Base-by-base conservation (phyloP, 1,140 invertebrate genomes). In the Drosophila leontia region DNA sequence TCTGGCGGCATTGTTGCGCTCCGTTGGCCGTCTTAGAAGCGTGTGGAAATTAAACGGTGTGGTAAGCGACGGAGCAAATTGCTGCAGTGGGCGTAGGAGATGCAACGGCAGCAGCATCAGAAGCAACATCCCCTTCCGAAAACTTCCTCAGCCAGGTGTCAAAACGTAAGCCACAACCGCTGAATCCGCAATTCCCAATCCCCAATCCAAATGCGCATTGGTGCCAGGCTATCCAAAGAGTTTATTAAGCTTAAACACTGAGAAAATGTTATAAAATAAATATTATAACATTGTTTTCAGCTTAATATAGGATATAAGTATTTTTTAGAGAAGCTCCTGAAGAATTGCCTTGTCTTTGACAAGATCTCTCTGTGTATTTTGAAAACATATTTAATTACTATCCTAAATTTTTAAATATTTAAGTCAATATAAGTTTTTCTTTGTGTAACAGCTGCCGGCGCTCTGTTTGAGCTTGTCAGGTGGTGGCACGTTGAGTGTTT, bases 401-500 rank as follows among this genome's bases (percentile, higher is more conserved):
- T 42, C 8, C 9, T 42, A 9, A 8, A 17, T 7, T 42, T 9
- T 42, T n/a, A 3, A 41, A 41, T n/a, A 15, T 15, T 7, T 4
- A 15, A 39, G 13, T 7, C 13, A 3, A 15, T 39, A 15, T 3
- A 17, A 8, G 1, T 3, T 68, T 68, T 35, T 51, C 26, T 9
- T 39, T 2, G 67, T 70, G 56, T 51, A 59, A 37, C 75, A 77
- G 48, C 63, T 70, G 74, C 74, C 50, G 59, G 72, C 50, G 42
- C 12, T 48, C 17, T 26, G 63, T 71, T 72, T 72, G 72, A 77
- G 56, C 35, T 41, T 50, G 63, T 58, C 47, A 60, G 69, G 55
- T 68, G 74, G 74, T 76, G 63, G 74, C 75, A 70, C 44, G 76
- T 78, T 78, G 76, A 78, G 76, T 78, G 76, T 78, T 78, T 78